Conservation (phyloP, 2,888 invertebrate genomes). For the Mesorhabditis spiculigera region DNA sequence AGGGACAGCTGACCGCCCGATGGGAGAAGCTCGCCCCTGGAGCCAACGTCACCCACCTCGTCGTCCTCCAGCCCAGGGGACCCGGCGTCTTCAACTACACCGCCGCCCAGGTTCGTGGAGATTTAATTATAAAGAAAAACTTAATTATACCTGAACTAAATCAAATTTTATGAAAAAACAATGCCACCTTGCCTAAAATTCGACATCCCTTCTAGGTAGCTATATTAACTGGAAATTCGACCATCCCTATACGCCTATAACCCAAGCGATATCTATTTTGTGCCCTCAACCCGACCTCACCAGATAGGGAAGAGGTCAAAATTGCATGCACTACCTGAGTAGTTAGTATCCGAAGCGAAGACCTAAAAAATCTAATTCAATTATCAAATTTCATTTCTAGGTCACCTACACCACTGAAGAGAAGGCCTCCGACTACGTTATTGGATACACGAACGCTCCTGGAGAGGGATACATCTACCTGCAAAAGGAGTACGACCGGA, state of each 20-base stretch:
- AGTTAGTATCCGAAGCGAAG: too few relatives aligned
- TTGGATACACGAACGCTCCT: slow-evolving; percentile 77
- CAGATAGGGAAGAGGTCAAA: too few relatives aligned
- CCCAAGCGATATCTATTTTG: too few relatives aligned
- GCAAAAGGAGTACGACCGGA: slow-evolving; percentile 56
- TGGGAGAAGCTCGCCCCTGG: slow-evolving; percentile 84
- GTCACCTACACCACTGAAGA: slow-evolving; percentile 78
- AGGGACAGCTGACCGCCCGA: slow-evolving; percentile 44
- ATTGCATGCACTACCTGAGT: too few relatives aligned
- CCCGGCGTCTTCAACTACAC: slow-evolving; percentile 95
- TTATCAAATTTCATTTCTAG: too few relatives aligned
- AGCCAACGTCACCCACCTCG: slow-evolving; percentile 87
- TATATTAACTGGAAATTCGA: too few relatives aligned
- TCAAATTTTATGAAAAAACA: too few relatives aligned
- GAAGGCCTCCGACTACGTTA: slow-evolving; percentile 63
- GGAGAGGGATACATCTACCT: slow-evolving; percentile 72
- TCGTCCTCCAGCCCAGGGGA: slow-evolving; percentile 77
- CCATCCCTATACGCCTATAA: too few relatives aligned
- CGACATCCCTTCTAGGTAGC: slow-evolving; percentile 66
- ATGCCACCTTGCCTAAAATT: too few relatives aligned
- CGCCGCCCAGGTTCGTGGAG: slow-evolving; percentile 67
- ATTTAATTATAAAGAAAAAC: not conserved
- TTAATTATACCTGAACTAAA: not conserved
- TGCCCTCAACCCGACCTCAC: too few relatives aligned
- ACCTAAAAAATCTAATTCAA: too few relatives aligned